A percentile compares a stretch with the other conserved stretches of the same genome.
These are phyloP conservation scores for Caenorhabditis remanei DNA, from an alignment of 1,140 invertebrate species.

Conservation along the genomic window DNA sequence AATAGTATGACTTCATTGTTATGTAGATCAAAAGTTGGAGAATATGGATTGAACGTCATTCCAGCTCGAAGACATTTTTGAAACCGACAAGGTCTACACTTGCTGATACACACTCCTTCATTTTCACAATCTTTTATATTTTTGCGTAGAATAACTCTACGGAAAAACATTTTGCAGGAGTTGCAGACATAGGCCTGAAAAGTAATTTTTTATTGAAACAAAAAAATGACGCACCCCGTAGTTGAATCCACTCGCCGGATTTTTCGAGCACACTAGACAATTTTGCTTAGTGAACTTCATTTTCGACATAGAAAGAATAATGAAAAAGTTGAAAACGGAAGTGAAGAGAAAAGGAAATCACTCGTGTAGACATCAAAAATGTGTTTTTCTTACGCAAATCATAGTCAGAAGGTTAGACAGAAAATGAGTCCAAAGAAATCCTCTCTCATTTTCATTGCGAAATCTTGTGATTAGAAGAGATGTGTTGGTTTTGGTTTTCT, in stretches of 20 bases:
- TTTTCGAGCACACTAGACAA: not conserved
- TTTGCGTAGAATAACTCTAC: not conserved
- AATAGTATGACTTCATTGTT: not conserved
- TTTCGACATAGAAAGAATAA: not conserved
- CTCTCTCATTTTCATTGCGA: too few species aligned
- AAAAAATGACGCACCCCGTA: not conserved
- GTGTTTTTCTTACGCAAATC: too few species aligned
- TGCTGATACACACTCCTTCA: not conserved
- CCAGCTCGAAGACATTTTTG: not conserved
- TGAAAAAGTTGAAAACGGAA: too few species aligned
- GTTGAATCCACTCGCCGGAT: not conserved
- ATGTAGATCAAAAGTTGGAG: too few species aligned
- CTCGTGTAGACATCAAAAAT: too few species aligned
- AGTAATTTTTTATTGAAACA: not conserved
- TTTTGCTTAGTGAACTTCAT: not conserved
- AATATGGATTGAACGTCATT: not conserved
- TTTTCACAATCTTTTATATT: not conserved
- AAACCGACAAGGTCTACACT: not conserved
- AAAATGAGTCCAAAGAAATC: too few species aligned
- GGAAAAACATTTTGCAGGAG: slow-evolving; percentile 24
- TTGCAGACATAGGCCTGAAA: not conserved
- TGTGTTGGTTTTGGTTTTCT: too few species aligned
- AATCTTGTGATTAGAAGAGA: too few species aligned
- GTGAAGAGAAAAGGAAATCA: too few species aligned
- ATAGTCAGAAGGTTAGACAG: too few species aligned